phyloP scores from a whole-genome alignment of 2,797 vertebrate genomes.

The Falco rusticolus region DNA sequence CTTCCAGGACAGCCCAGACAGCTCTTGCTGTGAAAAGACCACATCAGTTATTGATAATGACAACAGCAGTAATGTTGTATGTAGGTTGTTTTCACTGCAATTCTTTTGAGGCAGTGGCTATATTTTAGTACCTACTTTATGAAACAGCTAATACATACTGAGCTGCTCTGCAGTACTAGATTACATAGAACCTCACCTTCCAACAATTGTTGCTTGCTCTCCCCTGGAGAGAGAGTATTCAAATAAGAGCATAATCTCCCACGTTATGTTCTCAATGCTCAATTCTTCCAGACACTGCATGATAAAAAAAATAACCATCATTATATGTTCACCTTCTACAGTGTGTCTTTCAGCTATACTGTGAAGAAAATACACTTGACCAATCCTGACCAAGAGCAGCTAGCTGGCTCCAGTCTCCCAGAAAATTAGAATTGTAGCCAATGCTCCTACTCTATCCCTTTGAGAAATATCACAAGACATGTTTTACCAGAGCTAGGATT shows the following conservation, averaged over 20 bases:
- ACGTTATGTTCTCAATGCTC: neutral
- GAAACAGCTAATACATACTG: neutral
- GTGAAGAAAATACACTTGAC: neutral
- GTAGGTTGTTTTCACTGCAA: neutral
- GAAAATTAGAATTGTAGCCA: neutral
- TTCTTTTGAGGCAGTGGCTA: neutral
- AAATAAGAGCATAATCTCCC: neutral
- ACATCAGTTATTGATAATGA: neutral
- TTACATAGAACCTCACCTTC: neutral
- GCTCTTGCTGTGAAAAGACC: neutral
- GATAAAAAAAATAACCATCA: neutral
- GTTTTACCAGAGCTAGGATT: neutral
- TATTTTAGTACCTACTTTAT: neutral
- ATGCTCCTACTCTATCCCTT: neutral
- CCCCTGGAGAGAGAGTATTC: neutral
- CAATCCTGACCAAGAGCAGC: neutral
- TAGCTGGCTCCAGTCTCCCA: neutral
- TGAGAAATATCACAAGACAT: neutral
- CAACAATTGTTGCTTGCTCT: neutral
- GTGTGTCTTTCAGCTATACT: neutral
- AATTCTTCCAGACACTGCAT: neutral
- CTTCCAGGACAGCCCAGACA: neutral
- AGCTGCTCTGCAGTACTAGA: neutral
- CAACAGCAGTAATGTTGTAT: neutral
- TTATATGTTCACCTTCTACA: neutral